Base-by-base conservation (phyloP, 2,888 invertebrate species). In the Microctonus aethiopoides region DNA sequence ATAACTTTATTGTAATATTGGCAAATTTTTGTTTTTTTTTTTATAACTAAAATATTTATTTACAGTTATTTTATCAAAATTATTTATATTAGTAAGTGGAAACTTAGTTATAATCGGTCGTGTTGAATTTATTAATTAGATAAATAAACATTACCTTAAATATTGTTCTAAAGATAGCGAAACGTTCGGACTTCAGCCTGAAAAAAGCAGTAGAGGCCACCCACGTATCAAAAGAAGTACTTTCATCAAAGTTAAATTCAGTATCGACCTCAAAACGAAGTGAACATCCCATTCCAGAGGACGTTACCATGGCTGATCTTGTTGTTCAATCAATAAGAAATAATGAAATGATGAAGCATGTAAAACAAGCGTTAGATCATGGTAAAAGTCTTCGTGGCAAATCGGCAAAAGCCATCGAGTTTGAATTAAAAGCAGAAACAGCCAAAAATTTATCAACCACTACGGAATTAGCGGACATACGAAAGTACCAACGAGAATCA, bases 401-500 rank as follows among this genome's bases (percentile, higher is more conserved):
- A 88, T 94, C 94, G 2, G 94, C 94, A 6, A 91, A 89, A 80
- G 91, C 91, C 57, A 95, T 95, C 72, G 92, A 85, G 73, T 83
- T 84, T 63, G 84, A 87, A 20, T 72, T 88, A n/a, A 82, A 80
- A 69, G 77, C 83, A 1, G 84, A 84, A 16, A 80, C 89, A 39
- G 83, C 89, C 66, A 88, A 86, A 74, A 91, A 91, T 81, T 88
- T 92, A 41, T 87, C 88, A 0, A 87, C 87, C 83, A 85, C 86
- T 78, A 83, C 87, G 7, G 87, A 87, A 65, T 77, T 87, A 59
- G 88, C 89, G 20, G 84, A 88, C 62, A 81, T 86, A 13, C 79
- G 85, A 70, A 81, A 84, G 41, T 84, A 80, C 61, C 87, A 86
- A 73, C 77, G 81, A 64, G 83, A 86, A 26, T 77, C 79, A 5